Evolutionary conservation across 2,888 invertebrate species (phyloP).

Genomic region (Stramonita haemastoma): DNA sequence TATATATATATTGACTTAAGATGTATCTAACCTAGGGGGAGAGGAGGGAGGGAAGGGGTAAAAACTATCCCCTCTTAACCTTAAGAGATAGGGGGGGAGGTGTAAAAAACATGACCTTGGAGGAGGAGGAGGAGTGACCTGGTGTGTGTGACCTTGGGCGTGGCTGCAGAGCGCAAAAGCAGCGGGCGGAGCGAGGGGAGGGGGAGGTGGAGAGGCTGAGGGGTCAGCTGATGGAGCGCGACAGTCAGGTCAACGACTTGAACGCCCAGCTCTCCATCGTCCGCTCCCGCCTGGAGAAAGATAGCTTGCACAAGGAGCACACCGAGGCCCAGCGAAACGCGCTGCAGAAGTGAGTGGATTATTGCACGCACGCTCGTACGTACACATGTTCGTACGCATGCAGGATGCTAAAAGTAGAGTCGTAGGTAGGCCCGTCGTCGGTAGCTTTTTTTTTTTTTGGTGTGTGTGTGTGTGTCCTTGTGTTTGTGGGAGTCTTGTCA

Average conservation of each 20-base stretch:
- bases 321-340: slow-evolving; percentile 64
- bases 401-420: background rate
- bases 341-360: slow-evolving; percentile 69
- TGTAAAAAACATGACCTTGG: too few species aligned
- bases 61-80: too few species aligned
- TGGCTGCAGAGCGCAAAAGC: slow-evolving; percentile 72
- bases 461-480: too few species aligned
- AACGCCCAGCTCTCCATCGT: slow-evolving; percentile 64
- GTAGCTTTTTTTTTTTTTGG: too few species aligned
- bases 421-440: background rate
- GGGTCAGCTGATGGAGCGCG: slow-evolving; percentile 69
- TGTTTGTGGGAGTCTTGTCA: too few species aligned
- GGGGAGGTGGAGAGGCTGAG: slow-evolving; percentile 69
- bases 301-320: slow-evolving; percentile 67
- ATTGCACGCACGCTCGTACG: slow-evolving; percentile 24
- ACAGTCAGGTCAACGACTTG: slow-evolving; percentile 68
- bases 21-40: too few species aligned
- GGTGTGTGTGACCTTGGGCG: slow-evolving; percentile 7
- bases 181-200: slow-evolving; percentile 71
- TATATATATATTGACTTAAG: too few species aligned
- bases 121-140: too few species aligned
- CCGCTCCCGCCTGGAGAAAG: slow-evolving; percentile 63
- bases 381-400: slow-evolving; percentile 9
- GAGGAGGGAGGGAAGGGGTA: too few species aligned
- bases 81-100: too few species aligned